Conservation (phyloP, 2,888 invertebrate species). For the Epinotia ramella region DNA sequence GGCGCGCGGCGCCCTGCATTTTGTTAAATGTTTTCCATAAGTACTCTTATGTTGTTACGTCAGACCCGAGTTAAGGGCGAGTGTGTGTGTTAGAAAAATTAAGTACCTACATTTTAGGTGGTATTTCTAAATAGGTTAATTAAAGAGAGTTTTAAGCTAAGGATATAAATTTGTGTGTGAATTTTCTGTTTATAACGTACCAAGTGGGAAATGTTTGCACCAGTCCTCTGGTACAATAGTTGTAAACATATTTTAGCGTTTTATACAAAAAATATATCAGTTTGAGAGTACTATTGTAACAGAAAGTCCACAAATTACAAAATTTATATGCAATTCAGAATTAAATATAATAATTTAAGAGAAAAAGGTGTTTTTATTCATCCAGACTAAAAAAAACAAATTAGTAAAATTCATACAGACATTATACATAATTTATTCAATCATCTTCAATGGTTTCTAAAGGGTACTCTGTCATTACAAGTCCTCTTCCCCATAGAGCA, state of each 20-base stretch:
- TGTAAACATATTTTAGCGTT: slow-evolving; percentile 80
- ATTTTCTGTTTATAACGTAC: slow-evolving; percentile 80
- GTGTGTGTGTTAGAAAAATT: slow-evolving; percentile 76
- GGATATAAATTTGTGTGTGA: slow-evolving; percentile 83
- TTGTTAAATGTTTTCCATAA: slow-evolving; percentile 69
- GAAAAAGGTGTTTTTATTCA: slow-evolving; percentile 62
- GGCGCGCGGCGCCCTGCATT: slow-evolving; percentile 56
- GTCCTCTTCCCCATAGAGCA: slow-evolving; percentile 93
- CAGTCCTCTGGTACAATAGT: slow-evolving; percentile 77
- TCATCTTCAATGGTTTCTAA: slow-evolving; percentile 78
- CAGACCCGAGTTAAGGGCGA: slow-evolving; percentile 61
- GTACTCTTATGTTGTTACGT: slow-evolving; percentile 65
- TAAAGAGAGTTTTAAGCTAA: slow-evolving; percentile 74
- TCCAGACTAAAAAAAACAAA: slow-evolving; percentile 31
- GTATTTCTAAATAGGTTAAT: slow-evolving; percentile 79
- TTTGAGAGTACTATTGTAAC: slow-evolving; percentile 83
- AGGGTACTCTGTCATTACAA: slow-evolving; percentile 90
- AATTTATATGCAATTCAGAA: slow-evolving; percentile 83
- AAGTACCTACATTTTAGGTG: slow-evolving; percentile 77
- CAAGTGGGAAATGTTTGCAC: slow-evolving; percentile 68
- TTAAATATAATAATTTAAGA: slow-evolving; percentile 84
- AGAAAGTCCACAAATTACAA: slow-evolving; percentile 81
- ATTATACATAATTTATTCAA: slow-evolving; percentile 52
- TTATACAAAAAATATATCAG: slow-evolving; percentile 81
- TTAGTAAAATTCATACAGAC: slow-evolving; percentile 33